Percentiles rank a stretch among this genome's conserved stretches.
phyloP scores from a whole-genome alignment of 1,140 invertebrate genomes.

The Aphidius gifuensis region DNA sequence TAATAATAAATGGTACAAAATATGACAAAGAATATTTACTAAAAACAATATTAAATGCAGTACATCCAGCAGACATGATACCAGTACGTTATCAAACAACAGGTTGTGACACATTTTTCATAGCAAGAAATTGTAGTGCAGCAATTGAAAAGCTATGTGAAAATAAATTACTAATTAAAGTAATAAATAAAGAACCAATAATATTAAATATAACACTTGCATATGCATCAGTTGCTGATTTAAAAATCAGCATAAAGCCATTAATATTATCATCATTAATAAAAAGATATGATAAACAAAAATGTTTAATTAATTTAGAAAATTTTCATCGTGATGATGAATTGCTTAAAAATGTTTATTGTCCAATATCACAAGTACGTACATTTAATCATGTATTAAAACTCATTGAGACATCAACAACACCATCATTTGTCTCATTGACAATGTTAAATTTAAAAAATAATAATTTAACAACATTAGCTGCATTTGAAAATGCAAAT shows the following conservation, averaged over 20 bases:
- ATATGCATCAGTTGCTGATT: slow-evolving; percentile 49
- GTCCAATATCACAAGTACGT: slow-evolving; percentile 51
- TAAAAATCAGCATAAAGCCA: slow-evolving; percentile 53
- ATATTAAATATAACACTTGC: slow-evolving; percentile 51
- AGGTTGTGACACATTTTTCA: slow-evolving; percentile 47
- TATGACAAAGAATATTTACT: slow-evolving; percentile 51
- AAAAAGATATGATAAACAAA: slow-evolving; percentile 42
- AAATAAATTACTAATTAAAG: slow-evolving; percentile 50
- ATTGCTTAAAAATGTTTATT: slow-evolving; percentile 49
- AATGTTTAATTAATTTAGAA: slow-evolving; percentile 48
- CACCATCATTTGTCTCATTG: slow-evolving; percentile 33
- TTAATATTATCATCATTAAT: slow-evolving; percentile 46
- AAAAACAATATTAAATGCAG: slow-evolving; percentile 49
- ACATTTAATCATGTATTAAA: slow-evolving; percentile 53
- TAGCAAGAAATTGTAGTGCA: slow-evolving; percentile 54
- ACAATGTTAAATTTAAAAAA: slow-evolving; percentile 48
- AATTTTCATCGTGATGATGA: slow-evolving; percentile 53
- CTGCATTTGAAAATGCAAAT: slow-evolving; percentile 42
- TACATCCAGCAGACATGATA: slow-evolving; percentile 55
- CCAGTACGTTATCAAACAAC: slow-evolving; percentile 52
- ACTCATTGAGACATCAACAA: slow-evolving; percentile 38
- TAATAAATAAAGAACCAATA: slow-evolving; percentile 43
- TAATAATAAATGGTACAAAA: slow-evolving; percentile 38
- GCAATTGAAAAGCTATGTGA: slow-evolving; percentile 54
- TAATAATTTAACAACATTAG: slow-evolving; percentile 49